Evolutionary conservation across 2,888 invertebrate genomes (phyloP), one percentile per base, ranked within the genome.

Genomic region (Athripsodes cinereus): DNA sequence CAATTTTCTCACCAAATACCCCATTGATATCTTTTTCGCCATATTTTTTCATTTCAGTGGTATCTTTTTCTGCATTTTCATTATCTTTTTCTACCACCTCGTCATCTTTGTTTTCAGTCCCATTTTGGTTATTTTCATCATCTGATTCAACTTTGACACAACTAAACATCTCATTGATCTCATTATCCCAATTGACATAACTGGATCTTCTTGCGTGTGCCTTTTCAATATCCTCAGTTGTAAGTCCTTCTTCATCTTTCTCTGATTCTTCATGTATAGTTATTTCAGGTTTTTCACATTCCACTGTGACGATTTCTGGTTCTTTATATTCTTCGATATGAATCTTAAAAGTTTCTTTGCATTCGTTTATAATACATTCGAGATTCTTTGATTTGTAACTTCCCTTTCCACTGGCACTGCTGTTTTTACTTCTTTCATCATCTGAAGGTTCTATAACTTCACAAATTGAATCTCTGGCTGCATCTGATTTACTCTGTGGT

Each of bases 141-240:
- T 63, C 58, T 13, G 60, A 60, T 34, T 47, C 55, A 2, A 19
- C n/a, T 16, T 60, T 58, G 6, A 56, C 48, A 20, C 51, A 57
- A 35, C 55, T 52, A 53, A 58, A 64, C 22, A 64, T 22, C 11
- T 74, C 76, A 50, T 70, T 67, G 0, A 78, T 72, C 69, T 79
- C 78, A 65, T 63, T 71, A 53, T 78, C 76, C 52, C 77, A 62
- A 62, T 78, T 77, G 10, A 72, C 63, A 0, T 74, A 76, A 64
- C 75, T 77, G 0, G 78, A 77, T 55, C 75, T 68, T 64, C 72
- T 68, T 16, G 59, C 59, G 46, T 63, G 63, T 13, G 57, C 53
- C 1, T 21, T 40, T 11, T 44, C 40, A 16, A 13, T 8, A 16
- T 40, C 40, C 3, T 40, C 40, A 13, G 13, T 3, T 3, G 2